phyloP scores from a whole-genome alignment of 2,888 invertebrate genomes.

The Cheilosia urbana region DNA sequence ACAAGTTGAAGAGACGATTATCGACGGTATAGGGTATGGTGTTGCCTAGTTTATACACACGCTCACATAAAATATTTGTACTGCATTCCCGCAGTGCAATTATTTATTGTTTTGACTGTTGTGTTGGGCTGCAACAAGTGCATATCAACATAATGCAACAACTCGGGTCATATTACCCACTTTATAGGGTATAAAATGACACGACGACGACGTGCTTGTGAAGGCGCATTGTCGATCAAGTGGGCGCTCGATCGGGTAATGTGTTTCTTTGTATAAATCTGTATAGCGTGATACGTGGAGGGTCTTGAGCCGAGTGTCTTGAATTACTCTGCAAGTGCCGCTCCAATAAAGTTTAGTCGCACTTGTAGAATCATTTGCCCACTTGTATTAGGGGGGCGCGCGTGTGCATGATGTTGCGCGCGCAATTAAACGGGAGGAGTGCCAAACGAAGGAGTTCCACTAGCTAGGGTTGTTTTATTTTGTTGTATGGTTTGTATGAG shows the following conservation, averaged over 20 bases:
- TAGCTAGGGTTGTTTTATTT: no score
- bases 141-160: slow-evolving; percentile 27
- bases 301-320: slow-evolving; percentile 24
- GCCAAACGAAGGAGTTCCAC: background rate
- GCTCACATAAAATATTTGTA: slow-evolving; percentile 5
- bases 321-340: slow-evolving; percentile 39
- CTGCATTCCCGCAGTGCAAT: slow-evolving; percentile 18
- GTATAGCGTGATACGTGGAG: slow-evolving; percentile 25
- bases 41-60: slow-evolving; percentile 5
- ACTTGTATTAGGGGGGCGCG: background rate
- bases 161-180: slow-evolving; percentile 53
- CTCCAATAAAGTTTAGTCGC: slow-evolving; percentile 54
- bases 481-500: no score
- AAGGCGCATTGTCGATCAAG: slow-evolving; percentile 41
- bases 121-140: slow-evolving; percentile 48
- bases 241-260: slow-evolving; percentile 50
- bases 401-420: background rate
- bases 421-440: slow-evolving; percentile 10
- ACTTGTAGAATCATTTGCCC: slow-evolving; percentile 41
- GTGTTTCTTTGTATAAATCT: background rate
- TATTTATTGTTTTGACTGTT: slow-evolving; percentile 37
- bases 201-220: slow-evolving; percentile 46
- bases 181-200: slow-evolving; percentile 63
- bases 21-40: slow-evolving; percentile 40
- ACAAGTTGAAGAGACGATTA: slow-evolving; percentile 53